Conservation (phyloP, 2,797 vertebrate genomes). For the Hephaestus fuliginosus region DNA sequence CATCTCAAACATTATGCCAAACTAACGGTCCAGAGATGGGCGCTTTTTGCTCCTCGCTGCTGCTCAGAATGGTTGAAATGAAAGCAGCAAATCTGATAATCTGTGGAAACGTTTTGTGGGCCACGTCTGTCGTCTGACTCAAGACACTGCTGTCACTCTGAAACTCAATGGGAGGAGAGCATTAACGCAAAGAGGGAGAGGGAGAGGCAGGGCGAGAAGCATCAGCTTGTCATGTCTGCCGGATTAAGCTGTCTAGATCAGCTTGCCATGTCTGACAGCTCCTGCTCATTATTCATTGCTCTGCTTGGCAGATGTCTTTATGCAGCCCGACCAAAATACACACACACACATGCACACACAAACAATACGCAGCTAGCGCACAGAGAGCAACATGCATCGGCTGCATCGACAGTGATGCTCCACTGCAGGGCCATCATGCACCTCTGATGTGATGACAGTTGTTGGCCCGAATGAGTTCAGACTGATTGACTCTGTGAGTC, state of each 20-base stretch:
- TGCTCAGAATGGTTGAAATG: not conserved
- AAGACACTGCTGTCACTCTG: constrained; percentile 46
- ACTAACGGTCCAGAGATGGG: not conserved
- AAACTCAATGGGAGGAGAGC: constrained; percentile 46
- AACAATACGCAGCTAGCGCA: constrained; percentile 33
- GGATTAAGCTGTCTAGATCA: constrained; percentile 74
- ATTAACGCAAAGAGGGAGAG: constrained; percentile 39
- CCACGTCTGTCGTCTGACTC: constrained; percentile 38
- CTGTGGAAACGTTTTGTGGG: constrained; percentile 40
- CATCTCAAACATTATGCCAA: not conserved
- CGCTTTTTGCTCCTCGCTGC: not conserved
- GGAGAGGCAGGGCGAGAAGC: constrained; percentile 37
- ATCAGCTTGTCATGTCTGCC: constrained; percentile 67
- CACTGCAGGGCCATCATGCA: not conserved
- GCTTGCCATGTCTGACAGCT: constrained; percentile 72
- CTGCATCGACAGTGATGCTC: constrained; percentile 4
- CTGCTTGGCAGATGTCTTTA: constrained; percentile 70
- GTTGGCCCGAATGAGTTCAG: not conserved
- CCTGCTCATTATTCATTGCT: constrained; percentile 73
- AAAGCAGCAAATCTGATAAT: constrained; percentile 56
- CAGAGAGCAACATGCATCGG: not conserved
- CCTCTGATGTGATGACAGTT: not conserved
- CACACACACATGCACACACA: constrained; percentile 8
- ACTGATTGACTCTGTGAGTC: constrained; percentile 27
- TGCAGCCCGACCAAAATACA: constrained; percentile 41